A percentile compares a stretch with the other conserved stretches of the same genome.
Evolutionary conservation across 2,113 vertebrate species (phyloP).

Genomic region (Galbula dea): DNA sequence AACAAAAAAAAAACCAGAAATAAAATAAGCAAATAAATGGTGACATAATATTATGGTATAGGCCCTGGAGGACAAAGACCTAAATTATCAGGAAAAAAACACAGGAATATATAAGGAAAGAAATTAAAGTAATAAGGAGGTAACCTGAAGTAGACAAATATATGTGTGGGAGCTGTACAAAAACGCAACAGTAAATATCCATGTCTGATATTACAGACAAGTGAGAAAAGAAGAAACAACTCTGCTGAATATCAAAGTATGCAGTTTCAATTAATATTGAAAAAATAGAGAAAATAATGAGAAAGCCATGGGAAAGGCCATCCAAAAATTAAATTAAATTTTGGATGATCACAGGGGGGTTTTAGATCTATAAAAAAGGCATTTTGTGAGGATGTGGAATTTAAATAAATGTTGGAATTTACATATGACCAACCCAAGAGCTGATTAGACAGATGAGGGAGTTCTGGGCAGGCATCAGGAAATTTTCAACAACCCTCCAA

Average conservation of each 20-base stretch:
- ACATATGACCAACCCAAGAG: neutral
- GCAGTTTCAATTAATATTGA: constrained; percentile 1
- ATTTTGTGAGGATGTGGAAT: constrained; percentile 10
- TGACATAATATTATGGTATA: neutral
- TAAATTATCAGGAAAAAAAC: neutral
- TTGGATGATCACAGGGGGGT: neutral
- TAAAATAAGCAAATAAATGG: constrained; percentile 43
- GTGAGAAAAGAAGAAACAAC: constrained; percentile 1
- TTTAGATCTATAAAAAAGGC: neutral
- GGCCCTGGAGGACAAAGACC: neutral
- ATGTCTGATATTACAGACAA: neutral
- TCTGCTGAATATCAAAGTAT: neutral
- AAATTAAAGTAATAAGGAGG: neutral
- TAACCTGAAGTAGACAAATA: neutral
- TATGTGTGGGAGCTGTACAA: neutral
- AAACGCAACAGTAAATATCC: neutral
- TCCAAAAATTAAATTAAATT: constrained; percentile 21
- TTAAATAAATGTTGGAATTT: constrained; percentile 32
- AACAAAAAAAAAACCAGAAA: neutral
- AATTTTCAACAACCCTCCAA: neutral
- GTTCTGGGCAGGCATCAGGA: neutral
- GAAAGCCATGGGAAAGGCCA: neutral
- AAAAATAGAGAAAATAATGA: constrained; percentile 9
- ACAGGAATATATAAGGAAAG: neutral
- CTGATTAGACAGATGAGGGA: neutral